Evolutionary conservation across 2,797 vertebrate genomes (phyloP).

Genomic region (Craterocephalus amniculus): DNA sequence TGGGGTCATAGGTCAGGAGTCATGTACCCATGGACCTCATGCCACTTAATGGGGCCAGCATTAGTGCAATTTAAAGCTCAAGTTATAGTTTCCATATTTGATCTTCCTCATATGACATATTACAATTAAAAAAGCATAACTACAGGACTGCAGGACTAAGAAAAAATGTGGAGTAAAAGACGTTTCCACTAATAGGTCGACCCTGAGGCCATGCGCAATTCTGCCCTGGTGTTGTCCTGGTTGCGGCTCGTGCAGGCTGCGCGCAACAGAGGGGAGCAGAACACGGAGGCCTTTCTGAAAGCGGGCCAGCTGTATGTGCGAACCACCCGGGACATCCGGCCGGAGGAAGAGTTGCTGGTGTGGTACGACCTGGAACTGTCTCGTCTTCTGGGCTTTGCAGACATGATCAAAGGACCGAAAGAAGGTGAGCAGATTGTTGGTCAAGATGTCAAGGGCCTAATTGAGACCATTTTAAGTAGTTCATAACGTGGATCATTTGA

Average conservation of each 20-base stretch:
- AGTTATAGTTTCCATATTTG: not conserved
- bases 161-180: not conserved
- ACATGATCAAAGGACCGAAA: constrained; percentile 73
- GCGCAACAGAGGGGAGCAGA: constrained; percentile 85
- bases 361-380: constrained; percentile 91
- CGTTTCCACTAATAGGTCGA: constrained; percentile 83
- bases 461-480: not conserved
- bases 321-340: constrained; percentile 81
- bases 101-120: not conserved
- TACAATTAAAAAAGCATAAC: not conserved
- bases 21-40: not conserved
- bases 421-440: constrained; percentile 76
- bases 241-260: constrained; percentile 88
- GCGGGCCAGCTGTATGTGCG: constrained; percentile 87
- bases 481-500: not conserved
- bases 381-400: constrained; percentile 86
- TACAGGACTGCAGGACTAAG: not conserved
- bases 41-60: not conserved
- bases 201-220: constrained; percentile 84
- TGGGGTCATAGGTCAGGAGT: not conserved
- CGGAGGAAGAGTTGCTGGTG: constrained; percentile 89
- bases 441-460: not conserved
- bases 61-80: not conserved
- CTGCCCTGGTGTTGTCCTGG: constrained; percentile 85
- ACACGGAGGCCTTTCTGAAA: constrained; percentile 87